Evolutionary conservation across 2,797 vertebrate species (phyloP), one percentile per base, ranked within the genome.

Genomic region (Hydrophis major): DNA sequence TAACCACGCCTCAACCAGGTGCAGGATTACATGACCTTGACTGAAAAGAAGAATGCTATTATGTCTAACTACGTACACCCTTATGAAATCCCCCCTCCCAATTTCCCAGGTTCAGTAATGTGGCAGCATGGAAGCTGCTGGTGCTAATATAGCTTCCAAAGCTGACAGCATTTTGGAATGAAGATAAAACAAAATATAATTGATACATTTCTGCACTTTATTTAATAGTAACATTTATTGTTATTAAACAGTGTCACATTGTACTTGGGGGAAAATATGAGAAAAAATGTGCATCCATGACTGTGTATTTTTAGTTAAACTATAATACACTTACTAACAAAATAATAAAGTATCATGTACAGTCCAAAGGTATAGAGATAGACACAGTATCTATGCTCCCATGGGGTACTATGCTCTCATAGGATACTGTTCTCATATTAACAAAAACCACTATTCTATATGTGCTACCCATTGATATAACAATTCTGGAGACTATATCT

Each of bases 151-250:
- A 53, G 50, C 50, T 53, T 53, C 50, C 50, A 53, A 53, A 53
- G 50, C 50, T 53, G 50, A 53, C 8, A 10, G 50, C 7, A 22
- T 59, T 69, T 90, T 87, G 25, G 90, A 63, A 90, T 63, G 50
- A 28, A 86, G 37, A 50, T 90, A 50, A 93, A 90, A 93, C 83
- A 92, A 92, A 78, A 86, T 42, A 87, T 59, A 90, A 63, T 89
- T 50, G 69, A 88, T 28, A 88, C 7, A 60, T 87, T 47, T 87
- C 89, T 90, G 60, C 47, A 56, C n/a, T 57, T 90, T 87, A 56
- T 57, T 93, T 50, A 93, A 66, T 66, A 86, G 27, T 56, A 22
- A 53, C 47, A 27, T 37, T 53, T n/a, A 50, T 53, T 60, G 66
- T 89, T 93, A 87, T 63, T 83, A 89, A 87, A 56, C 74, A 90